Base-by-base conservation (phyloP, 2,113 vertebrate species). In the Eira barbara region DNA sequence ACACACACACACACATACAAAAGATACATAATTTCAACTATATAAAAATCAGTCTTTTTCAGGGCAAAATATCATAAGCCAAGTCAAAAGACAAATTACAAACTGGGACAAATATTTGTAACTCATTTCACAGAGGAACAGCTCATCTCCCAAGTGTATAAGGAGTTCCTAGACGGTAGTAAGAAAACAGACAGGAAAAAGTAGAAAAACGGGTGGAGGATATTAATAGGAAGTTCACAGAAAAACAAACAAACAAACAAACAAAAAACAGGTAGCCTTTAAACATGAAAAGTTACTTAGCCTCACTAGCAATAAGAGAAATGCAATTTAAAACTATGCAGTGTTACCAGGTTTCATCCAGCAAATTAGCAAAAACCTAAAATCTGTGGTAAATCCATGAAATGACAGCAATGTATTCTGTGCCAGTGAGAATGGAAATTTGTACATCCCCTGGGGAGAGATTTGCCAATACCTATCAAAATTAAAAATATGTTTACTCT, bases 41-140 rank as follows among this genome's bases (percentile, higher is more conserved):
- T n/a, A 47, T 76, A 76, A 91, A 86, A 93, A 49, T 52, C 39
- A 65, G 18, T 63, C 52, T 65, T 79, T 89, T 89, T 69, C 59
- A 93, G 6, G 39, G 29, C 4, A 82, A 90, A 81, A 87, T 8
- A 49, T 49, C 36, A 9, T 63, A 76, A 88, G 63, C 42, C 67
- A 91, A 97, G 34, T 91, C 52, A 34, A 29, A 96, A 81, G 86
- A 82, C 9, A 81, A 65, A 95, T 85, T 59, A 78, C 39, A 88
- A 92, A 88, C 13, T 76, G 17, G 11, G n/a, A 69, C 39, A 92
- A 94, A 55, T 81, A 87, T 91, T 94, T 96, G 69, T 92, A 86
- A 84, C 21, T 89, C 34, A 85, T 95, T 91, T 95, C 45, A 78
- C 47, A 36, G 65, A 36, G 27, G 74, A 73, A 69, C 27, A 92